Evolutionary conservation across 1,140 invertebrate genomes (phyloP), one percentile per base, ranked within the genome.

Genomic region (Pogonomyrmex barbatus): DNA sequence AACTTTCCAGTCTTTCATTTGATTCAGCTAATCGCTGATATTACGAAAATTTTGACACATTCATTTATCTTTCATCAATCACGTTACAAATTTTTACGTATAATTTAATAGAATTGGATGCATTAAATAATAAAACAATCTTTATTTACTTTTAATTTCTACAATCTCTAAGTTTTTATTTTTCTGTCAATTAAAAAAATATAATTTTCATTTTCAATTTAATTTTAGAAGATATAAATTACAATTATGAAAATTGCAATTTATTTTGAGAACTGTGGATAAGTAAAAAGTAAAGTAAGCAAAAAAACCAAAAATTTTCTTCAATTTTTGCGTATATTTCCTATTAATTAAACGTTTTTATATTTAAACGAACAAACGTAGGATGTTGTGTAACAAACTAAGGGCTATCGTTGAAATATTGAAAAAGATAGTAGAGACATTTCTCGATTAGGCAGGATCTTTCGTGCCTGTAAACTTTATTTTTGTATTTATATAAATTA

Each of bases 1-100:
- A 58, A 58, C 54, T 58, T 58, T 75, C 17, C 36, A 58, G 36
- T 75, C 52, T 24, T 58, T 39, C 71, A 12, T 12, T 58, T n/a
- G 36, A 75, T 58, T 47, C 42, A 24, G 24, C 24, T 24, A 24
- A 24, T 24, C 24, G 24, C 24, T 30, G 36, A 54, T 47, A n/a
- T 42, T 52, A 10, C 2, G 54, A 75, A 75, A 75, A 58, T 36
- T 9, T 73, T 56, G 24, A 47, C 42, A 54, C 71, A 58, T 9
- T 24, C 42, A 58, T 75, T 58, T 36, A 30, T 24, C n/a, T 56
- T 14, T 30, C 42, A 42, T 58, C 12, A 42, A 42, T 14, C n/a
- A 73, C 14, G 12, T 24, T 4, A 68, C 12, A 12, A 70, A 17
- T 50, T 70, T 73, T 12, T 42, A 10, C 56, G 2, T 2, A 24